Base-by-base conservation (phyloP, 2,113 vertebrate species). In the Desmodus rotundus region DNA sequence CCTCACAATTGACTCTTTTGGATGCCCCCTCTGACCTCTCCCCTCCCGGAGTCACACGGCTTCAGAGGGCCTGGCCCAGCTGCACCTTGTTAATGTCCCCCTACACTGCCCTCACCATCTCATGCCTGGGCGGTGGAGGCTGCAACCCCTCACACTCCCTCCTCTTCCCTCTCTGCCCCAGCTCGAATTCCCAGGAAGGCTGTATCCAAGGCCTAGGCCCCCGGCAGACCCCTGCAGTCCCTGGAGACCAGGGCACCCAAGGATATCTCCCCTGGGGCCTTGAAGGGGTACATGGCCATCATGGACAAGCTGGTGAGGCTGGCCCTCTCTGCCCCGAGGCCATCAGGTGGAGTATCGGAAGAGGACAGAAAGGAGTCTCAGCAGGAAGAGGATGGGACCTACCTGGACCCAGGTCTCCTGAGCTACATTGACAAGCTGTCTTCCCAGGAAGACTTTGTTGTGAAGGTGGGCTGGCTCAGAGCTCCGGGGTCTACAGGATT, bases 381-480 rank as follows among this genome's bases (percentile, higher is more conserved):
- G 54, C 94, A 70, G 85, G 58, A 67, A 1, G 82, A 77, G 22
- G 19, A 6, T 7, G 13, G 1, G 5, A 83, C 67, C 13, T 52
- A 10, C 36, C 76, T 36, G 8, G 91, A 92, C 56, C 6, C 4
- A 0, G 36, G 41, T 1, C 90, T 98, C 22, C 43, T 94, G 19
- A 94, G 97, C 13, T 98, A 98, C n/a, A 36, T 98, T 38, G 93
- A 98, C 1, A 33, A 97, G 76, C 74, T 98, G 77, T 98, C 97
- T 58, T 68, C 70, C 0, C 68, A 98, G 7, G 73, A 96, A 8
- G 77, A 97, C 41, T 98, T 98, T 16, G 11, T 98, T 50, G 91
- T 24, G 43, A 93, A 98, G 84, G 98, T 98, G 70, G 22, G 65
- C 14, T 16, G 6, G 5, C 45, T 14, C 24, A 7, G 16, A 70